Percentiles rank a stretch among this genome's conserved stretches.
These are phyloP conservation scores for Hemicentrotus pulcherrimus DNA, from an alignment of 35 echinoderm and acorn worm genomes.

Conservation along the genomic window DNA sequence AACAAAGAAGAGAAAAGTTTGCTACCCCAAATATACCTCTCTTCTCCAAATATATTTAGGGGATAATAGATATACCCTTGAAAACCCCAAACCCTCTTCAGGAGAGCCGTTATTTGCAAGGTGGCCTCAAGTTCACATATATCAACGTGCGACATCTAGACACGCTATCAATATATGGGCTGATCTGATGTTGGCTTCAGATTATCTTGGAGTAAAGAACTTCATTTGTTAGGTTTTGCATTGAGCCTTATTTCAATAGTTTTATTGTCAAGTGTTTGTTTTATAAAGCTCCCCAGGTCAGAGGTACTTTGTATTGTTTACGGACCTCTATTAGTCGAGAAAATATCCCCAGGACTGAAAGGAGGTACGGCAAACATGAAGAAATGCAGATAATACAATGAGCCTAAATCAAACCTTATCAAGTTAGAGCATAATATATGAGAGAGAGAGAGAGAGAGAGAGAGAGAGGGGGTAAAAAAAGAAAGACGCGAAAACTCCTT, in stretches of 20 bases:
- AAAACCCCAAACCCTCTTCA: slow-evolving; percentile 8
- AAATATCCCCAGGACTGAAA: slow-evolving; percentile 42
- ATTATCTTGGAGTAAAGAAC: slow-evolving; percentile 39
- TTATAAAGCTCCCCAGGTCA: slow-evolving; percentile 35
- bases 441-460: too few relatives aligned
- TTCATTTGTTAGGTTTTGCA: slow-evolving; percentile 34
- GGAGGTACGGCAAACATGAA: slow-evolving; percentile 13
- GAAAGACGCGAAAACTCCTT: not conserved
- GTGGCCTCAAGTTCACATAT: slow-evolving; percentile 15
- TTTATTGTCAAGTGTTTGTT: slow-evolving; percentile 50
- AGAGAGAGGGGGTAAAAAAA: not conserved
- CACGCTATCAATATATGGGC: not conserved
- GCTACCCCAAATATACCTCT: not conserved
- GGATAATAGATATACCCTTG: slow-evolving; percentile 1
- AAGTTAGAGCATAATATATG: not conserved
- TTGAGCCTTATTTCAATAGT: slow-evolving; percentile 14
- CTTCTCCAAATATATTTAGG: slow-evolving; percentile 12
- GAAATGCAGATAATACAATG: not conserved
- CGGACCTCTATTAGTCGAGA: slow-evolving; percentile 53
- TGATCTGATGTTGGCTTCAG: slow-evolving; percentile 35
- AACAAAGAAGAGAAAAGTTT: not conserved
- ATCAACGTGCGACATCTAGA: slow-evolving; percentile 2
- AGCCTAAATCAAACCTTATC: slow-evolving; percentile 34
- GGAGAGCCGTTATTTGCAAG: not conserved
- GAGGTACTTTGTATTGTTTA: slow-evolving; percentile 47